Percentiles rank a stretch among this genome's conserved stretches.
Conservation (phyloP, 2,797 vertebrate species). For the Semaprochilodus insignis region DNA sequence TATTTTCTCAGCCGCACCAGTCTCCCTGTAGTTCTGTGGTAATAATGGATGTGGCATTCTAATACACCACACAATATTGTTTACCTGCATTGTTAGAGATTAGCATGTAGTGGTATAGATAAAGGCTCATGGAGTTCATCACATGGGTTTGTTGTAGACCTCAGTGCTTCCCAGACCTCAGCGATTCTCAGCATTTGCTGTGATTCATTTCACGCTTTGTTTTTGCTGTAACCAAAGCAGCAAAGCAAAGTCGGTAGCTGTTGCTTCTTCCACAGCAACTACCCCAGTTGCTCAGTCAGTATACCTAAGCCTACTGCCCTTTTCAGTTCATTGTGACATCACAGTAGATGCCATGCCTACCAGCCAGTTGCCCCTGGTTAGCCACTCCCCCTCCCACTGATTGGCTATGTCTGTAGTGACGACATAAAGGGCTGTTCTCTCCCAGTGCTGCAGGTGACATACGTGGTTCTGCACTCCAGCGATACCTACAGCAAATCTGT, state of each 20-base stretch:
- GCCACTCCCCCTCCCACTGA: constrained; percentile 7
- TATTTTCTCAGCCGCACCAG: background rate
- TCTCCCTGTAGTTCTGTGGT: background rate
- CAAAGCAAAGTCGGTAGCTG: background rate
- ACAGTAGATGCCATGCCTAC: constrained; percentile 17
- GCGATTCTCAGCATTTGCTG: background rate
- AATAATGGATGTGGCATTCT: background rate
- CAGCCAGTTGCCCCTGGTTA: constrained; percentile 14
- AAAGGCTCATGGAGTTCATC: background rate
- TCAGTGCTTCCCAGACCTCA: background rate
- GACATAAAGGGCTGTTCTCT: constrained; percentile 53
- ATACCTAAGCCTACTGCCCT: background rate
- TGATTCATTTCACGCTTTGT: background rate
- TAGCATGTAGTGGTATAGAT: background rate
- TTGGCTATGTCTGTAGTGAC: constrained; percentile 34
- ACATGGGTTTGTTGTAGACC: background rate
- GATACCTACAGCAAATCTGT: constrained; percentile 66
- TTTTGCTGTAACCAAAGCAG: background rate
- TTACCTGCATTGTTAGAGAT: background rate
- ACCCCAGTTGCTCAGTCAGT: background rate
- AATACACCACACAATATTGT: background rate
- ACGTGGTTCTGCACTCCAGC: constrained; percentile 62
- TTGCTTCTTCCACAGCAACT: background rate
- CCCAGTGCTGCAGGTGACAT: constrained; percentile 63
- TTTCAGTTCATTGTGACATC: constrained; percentile 3